phyloP scores from a whole-genome alignment of 2,888 invertebrate species.

The Drosophila dives region DNA sequence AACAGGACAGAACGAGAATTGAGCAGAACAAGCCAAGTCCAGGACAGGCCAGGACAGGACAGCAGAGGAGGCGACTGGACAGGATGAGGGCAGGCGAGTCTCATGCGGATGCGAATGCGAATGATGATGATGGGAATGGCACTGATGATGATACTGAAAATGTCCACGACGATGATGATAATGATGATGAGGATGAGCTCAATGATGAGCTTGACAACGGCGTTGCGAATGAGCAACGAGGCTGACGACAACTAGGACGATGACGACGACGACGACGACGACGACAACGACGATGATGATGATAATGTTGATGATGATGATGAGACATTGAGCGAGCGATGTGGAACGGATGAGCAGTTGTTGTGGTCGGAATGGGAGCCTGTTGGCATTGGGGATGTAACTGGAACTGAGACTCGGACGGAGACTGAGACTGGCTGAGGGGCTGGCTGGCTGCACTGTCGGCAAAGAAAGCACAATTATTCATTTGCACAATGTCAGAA shows the following conservation, averaged over 20 bases:
- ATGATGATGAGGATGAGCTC: constrained; percentile 14
- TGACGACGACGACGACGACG: constrained; percentile 60
- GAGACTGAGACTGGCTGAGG: not conserved
- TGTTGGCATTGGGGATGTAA: constrained; percentile 22
- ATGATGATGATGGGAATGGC: constrained; percentile 25
- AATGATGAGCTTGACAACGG: constrained; percentile 37
- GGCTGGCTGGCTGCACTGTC: constrained; percentile 36
- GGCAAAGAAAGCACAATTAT: constrained; percentile 83
- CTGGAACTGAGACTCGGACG: constrained; percentile 5
- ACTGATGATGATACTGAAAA: constrained; percentile 12
- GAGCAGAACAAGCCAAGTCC: constrained; percentile 17
- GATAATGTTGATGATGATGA: constrained; percentile 62
- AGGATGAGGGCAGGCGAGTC: constrained; percentile 13
- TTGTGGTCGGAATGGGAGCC: constrained; percentile 63
- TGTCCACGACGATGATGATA: constrained; percentile 10
- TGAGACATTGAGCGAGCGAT: constrained; percentile 79
- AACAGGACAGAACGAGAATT: constrained; percentile 17
- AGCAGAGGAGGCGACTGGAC: constrained; percentile 16
- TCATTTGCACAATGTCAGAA: constrained; percentile 82
- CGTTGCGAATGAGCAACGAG: constrained; percentile 66
- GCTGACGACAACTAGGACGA: constrained; percentile 69
- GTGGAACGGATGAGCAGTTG: constrained; percentile 80
- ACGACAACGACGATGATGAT: constrained; percentile 55
- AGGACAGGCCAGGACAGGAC: constrained; percentile 10
- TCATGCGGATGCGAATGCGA: constrained; percentile 33